Percentiles rank a stretch among this genome's conserved stretches.
These are phyloP conservation scores for Archips crataeganus DNA, from an alignment of 2,888 invertebrate genomes.

Conservation along the genomic window DNA sequence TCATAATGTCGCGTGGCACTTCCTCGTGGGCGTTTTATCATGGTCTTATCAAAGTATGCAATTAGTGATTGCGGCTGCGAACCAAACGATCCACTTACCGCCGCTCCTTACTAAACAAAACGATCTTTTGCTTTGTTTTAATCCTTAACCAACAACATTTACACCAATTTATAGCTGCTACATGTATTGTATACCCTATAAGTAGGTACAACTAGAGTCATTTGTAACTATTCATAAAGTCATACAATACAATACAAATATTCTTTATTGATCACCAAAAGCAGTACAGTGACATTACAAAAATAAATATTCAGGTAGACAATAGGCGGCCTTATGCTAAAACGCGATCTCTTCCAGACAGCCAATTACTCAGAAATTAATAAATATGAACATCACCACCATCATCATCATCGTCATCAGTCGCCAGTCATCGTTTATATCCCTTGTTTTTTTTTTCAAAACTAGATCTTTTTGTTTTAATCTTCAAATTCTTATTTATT, in stretches of 20 bases:
- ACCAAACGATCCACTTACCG: slow-evolving; percentile 31
- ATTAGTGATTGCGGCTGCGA: slow-evolving; percentile 57
- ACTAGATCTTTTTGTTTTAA: background rate
- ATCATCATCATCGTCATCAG: too few relatives aligned
- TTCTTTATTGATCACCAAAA: too few relatives aligned
- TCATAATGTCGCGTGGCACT: slow-evolving; percentile 60
- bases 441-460: background rate
- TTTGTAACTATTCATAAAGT: background rate
- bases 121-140: slow-evolving; percentile 5
- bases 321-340: too few relatives aligned
- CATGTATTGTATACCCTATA: background rate
- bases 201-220: background rate
- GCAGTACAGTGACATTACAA: too few relatives aligned
- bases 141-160: background rate
- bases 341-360: too few relatives aligned
- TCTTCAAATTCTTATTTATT: background rate
- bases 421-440: too few relatives aligned
- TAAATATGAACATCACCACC: too few relatives aligned
- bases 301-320: too few relatives aligned
- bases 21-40: slow-evolving; percentile 73
- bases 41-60: slow-evolving; percentile 65
- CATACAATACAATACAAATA: background rate
- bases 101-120: slow-evolving; percentile 14
- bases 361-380: too few relatives aligned
- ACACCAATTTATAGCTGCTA: background rate